Base-by-base conservation (phyloP, 1,140 invertebrate species). In the Drosophila auraria region DNA sequence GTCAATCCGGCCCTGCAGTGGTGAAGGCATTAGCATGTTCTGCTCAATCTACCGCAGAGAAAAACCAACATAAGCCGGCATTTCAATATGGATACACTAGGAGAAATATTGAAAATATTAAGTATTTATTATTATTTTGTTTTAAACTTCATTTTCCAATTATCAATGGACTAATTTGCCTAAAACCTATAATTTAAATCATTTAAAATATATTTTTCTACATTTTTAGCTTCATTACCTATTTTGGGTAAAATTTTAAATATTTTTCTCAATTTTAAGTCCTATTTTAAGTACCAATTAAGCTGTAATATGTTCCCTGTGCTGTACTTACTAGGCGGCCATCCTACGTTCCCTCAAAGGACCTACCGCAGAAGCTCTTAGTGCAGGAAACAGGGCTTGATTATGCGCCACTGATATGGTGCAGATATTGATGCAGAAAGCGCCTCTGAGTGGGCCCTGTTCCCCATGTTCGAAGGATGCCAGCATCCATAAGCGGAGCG, bases 351-450 rank as follows among this genome's bases (percentile, higher is more conserved):
- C 33, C 51, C 42, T 56, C 17, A 72, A 70, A 71, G 42, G 33
- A 74, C 27, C 69, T 57, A 33, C 42, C 63, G 38, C 62, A 70
- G 49, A 30, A 68, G 60, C 65, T 49, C 45, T 50, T 69, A 25
- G 68, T 49, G 40, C 64, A 38, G 68, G 50, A 71, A 68, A 36
- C 63, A 14, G 40, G 64, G 49, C 49, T 56, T 71, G 47, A 60
- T 64, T 17, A 17, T 14, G 15, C 27, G 20, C 38, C 63, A 17
- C 27, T 30, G 40, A 63, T 45, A 36, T 30, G 33, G 49, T 69
- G 47, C 15, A 27, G 27, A 50, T 36, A 42, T 38, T 38, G 57
- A 45, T 51, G 61, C 45, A 51, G 45, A 44, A 40, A 5, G 12
- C 3, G 54, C 20, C 47, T 25, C 25, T 47, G 15, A 27, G 15